Conservation (phyloP, 2,113 vertebrate genomes). For the Trochalopteron elliotii region DNA sequence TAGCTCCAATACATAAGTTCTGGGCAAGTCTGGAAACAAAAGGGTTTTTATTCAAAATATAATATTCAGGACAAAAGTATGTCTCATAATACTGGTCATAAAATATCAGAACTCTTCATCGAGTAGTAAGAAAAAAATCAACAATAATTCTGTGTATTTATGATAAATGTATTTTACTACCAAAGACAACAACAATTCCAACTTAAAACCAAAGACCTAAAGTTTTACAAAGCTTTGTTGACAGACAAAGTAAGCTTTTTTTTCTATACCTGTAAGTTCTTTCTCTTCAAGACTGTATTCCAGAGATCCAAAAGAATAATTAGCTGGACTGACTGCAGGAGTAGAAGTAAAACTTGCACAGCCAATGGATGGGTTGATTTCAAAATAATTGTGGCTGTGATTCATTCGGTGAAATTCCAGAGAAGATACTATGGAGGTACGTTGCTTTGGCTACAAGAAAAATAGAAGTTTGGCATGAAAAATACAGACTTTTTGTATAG, state of each 20-base stretch:
- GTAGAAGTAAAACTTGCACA: conserved; percentile 88
- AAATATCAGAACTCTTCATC: not conserved
- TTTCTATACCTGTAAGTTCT: conserved; percentile 74
- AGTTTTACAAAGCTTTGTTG: not conserved
- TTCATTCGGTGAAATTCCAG: conserved; percentile 91
- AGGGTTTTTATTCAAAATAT: not conserved
- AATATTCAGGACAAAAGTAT: not conserved
- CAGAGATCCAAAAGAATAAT: conserved; percentile 75
- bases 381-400: conserved; percentile 91
- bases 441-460: conserved; percentile 89
- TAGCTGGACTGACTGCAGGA: conserved; percentile 85
- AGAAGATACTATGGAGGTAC: conserved; percentile 92
- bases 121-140: not conserved
- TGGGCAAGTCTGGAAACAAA: not conserved
- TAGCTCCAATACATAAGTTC: not conserved
- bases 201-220: not conserved
- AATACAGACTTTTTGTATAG: not conserved
- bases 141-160: not conserved
- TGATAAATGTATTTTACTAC: not conserved
- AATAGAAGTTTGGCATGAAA: conserved; percentile 21
- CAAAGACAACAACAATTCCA: not conserved
- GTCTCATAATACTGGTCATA: not conserved
- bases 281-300: conserved; percentile 83
- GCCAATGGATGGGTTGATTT: conserved; percentile 89
- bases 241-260: not conserved